Base-by-base conservation (phyloP, 2,888 invertebrate genomes). In the Heliconius ethilla region DNA sequence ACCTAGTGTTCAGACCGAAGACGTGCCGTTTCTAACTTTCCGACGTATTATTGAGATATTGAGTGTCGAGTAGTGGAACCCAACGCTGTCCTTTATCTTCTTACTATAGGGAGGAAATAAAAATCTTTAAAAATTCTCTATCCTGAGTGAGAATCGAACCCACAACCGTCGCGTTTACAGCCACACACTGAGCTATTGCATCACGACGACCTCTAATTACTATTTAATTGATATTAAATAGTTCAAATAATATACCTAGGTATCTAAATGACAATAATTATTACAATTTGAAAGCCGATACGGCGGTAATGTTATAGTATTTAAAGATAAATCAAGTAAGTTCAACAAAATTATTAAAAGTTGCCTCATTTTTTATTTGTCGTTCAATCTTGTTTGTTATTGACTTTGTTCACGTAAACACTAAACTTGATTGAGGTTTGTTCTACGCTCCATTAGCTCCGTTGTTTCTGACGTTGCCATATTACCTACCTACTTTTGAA, bases 381-480 rank as follows among this genome's bases (percentile, higher is more conserved):
- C 67, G 67, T 69, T 59, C 55, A 72, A 55, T 72, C 6, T 72
- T 72, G 33, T 72, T 59, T 72, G n/a, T 72, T 72, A 33, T 59
- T 59, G 29, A 72, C 29, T 33, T 72, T 72, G 72, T 55, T 59
- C n/a, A 72, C n/a, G 72, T 72, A 59, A 72, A 33, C 72, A 59
- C 22, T 70, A 70, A 70, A 59, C 55, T 72, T 72, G 55, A 72
- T 72, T 37, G 70, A 72, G 27, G 18, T 70, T 70, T 55, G 33
- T 33, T 72, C 40, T 45, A 10, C 69, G 69, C 15, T 69, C 40
- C 40, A 69, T 72, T 29, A 59, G 55, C 55, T 33, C n/a, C n/a
- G 6, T 55, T 55, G 51, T 55, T 51, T 29, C 51, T 22, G 51
- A 70, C 27, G 45, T 55, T 3, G 45, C 27, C 25, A 51, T 70